Conservation (phyloP, 2,797 vertebrate species). For the Carapus acus region DNA sequence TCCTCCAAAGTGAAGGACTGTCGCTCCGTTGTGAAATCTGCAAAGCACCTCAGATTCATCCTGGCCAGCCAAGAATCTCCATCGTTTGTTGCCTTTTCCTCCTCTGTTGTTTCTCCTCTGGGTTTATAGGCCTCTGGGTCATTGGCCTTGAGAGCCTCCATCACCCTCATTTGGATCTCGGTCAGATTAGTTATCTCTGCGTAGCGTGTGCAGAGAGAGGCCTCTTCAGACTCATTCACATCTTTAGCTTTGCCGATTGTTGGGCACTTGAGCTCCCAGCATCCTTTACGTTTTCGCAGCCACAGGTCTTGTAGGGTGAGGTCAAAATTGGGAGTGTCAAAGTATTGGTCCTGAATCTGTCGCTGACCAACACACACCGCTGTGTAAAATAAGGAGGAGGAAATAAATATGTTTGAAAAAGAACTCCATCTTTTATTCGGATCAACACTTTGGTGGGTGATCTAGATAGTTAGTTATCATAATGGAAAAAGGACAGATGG, state of each 20-base stretch:
- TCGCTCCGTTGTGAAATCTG: slow-evolving; percentile 69
- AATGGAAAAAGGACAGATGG: slow-evolving; percentile 30
- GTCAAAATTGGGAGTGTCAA: slow-evolving; percentile 65
- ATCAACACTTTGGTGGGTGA: slow-evolving; percentile 10
- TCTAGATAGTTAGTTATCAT: slow-evolving; percentile 26
- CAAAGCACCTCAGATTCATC: slow-evolving; percentile 68
- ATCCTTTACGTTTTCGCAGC: slow-evolving; percentile 71
- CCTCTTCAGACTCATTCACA: slow-evolving; percentile 25
- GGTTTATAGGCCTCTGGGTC: not conserved
- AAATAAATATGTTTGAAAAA: slow-evolving; percentile 6
- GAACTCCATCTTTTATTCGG: not conserved
- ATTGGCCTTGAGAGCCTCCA: slow-evolving; percentile 46
- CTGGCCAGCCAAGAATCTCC: slow-evolving; percentile 58
- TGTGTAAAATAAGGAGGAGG: slow-evolving; percentile 19
- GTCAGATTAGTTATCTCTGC: slow-evolving; percentile 69
- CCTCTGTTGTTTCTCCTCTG: slow-evolving; percentile 7
- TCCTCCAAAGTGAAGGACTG: slow-evolving; percentile 64
- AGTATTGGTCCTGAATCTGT: slow-evolving; percentile 73
- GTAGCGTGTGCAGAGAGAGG: slow-evolving; percentile 65
- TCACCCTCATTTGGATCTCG: slow-evolving; percentile 66
- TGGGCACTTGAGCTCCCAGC: slow-evolving; percentile 76
- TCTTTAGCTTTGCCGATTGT: not conserved
- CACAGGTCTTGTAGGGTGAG: slow-evolving; percentile 72
- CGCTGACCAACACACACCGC: slow-evolving; percentile 58
- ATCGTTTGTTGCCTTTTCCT: too few relatives aligned